phyloP scores from a whole-genome alignment of 2,797 vertebrate species.

The Toxotes lorentzi region DNA sequence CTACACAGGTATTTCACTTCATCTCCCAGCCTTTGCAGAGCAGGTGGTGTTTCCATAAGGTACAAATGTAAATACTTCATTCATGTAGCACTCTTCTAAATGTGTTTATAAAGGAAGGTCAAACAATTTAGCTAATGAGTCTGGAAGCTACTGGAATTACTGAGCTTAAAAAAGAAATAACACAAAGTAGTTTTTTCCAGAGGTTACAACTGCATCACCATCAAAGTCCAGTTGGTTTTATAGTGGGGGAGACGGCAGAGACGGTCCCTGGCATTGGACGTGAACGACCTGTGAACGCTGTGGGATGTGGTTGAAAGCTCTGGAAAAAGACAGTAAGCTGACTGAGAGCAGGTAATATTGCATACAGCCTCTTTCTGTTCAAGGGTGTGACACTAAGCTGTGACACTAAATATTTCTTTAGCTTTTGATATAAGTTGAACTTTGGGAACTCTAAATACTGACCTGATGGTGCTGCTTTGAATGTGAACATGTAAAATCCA shows the following conservation, averaged over 20 bases:
- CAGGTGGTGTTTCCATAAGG: not conserved
- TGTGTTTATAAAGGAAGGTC: not conserved
- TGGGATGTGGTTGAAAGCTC: not conserved
- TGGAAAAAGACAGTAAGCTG: not conserved
- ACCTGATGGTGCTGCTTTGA: too few species aligned
- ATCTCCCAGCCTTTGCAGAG: not conserved
- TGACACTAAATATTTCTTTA: not conserved
- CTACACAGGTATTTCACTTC: not conserved
- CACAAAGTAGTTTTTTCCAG: not conserved
- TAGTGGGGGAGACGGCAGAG: too few species aligned
- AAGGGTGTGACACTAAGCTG: too few species aligned
- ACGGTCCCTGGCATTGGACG: too few species aligned
- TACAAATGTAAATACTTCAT: constrained; percentile 28
- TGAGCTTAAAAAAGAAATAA: not conserved
- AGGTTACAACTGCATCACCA: not conserved
- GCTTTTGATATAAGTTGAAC: too few species aligned
- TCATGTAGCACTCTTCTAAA: constrained; percentile 37
- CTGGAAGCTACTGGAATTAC: not conserved
- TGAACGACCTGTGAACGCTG: too few species aligned
- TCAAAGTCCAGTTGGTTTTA: too few species aligned
- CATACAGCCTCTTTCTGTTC: too few species aligned
- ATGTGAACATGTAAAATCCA: not conserved
- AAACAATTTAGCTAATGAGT: not conserved
- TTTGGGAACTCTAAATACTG: too few species aligned
- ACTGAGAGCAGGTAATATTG: not conserved